phyloP scores from a whole-genome alignment of 2,797 vertebrate genomes.

The Oceanodroma leucorhoa region DNA sequence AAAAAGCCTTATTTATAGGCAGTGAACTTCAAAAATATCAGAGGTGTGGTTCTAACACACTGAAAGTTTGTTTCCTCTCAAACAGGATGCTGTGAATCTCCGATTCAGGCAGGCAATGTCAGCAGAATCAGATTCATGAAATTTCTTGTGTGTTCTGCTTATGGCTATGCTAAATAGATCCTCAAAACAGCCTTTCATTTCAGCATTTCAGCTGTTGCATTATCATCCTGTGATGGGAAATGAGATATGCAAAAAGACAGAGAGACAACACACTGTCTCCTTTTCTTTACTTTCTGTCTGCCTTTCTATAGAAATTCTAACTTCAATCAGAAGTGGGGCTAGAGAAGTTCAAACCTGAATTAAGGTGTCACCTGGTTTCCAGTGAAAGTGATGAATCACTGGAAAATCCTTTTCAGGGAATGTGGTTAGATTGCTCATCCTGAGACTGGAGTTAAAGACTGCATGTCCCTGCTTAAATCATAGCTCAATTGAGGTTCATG shows the following conservation, averaged over 20 bases:
- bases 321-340: constrained; percentile 13
- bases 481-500: constrained; percentile 35
- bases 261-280: background rate
- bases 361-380: constrained; percentile 42
- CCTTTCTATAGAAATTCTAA: background rate
- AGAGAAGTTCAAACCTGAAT: constrained; percentile 35
- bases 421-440: constrained; percentile 33
- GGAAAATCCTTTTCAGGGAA: constrained; percentile 22
- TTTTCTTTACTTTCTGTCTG: constrained; percentile 15
- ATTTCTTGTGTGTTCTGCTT: background rate
- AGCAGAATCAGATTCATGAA: background rate
- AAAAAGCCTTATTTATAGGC: constrained; percentile 47
- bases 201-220: background rate
- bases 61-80: constrained; percentile 6
- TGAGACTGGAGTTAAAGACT: constrained; percentile 34
- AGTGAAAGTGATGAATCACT: constrained; percentile 48
- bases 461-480: constrained; percentile 13
- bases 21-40: constrained; percentile 17
- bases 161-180: background rate
- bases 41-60: background rate
- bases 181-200: constrained; percentile 8
- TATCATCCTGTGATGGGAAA: constrained; percentile 19
- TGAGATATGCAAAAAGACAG: constrained; percentile 11
- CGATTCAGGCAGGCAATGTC: background rate
- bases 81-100: background rate